These are phyloP conservation scores for Tetramorium simillimum DNA, from an alignment of 1,140 invertebrate species.

Conservation along the genomic window DNA sequence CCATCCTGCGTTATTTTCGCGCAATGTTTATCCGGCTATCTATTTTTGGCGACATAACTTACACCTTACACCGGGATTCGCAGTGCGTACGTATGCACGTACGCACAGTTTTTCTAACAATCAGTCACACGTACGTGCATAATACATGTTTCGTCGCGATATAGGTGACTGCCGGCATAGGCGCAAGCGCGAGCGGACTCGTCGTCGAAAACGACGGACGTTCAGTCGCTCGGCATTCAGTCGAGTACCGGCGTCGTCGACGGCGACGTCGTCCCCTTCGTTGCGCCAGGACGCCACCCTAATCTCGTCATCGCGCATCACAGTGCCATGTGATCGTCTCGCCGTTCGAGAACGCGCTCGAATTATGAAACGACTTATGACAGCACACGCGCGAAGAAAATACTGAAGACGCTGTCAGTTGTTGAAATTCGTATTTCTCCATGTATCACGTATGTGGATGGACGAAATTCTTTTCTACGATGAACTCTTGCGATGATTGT, in stretches of 20 bases:
- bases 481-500: background rate
- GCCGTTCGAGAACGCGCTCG: background rate
- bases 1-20: slow-evolving; percentile 71
- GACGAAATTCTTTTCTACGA: background rate
- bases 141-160: slow-evolving; percentile 50
- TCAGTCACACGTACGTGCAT: slow-evolving; percentile 57
- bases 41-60: slow-evolving; percentile 66
- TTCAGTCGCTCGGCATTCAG: slow-evolving; percentile 67
- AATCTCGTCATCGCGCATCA: slow-evolving; percentile 6
- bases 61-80: slow-evolving; percentile 44
- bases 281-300: background rate
- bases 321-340: slow-evolving; percentile 75
- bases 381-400: background rate
- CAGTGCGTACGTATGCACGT: slow-evolving; percentile 52
- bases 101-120: slow-evolving; percentile 44
- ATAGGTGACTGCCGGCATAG: background rate
- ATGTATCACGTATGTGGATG: background rate
- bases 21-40: slow-evolving; percentile 74
- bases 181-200: slow-evolving; percentile 71
- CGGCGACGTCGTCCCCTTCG: slow-evolving; percentile 64
- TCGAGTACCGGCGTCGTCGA: slow-evolving; percentile 79
- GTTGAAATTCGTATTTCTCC: background rate
- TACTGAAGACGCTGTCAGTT: background rate
- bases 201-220: slow-evolving; percentile 71
- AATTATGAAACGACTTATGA: slow-evolving; percentile 12